Conservation (phyloP, 2,113 vertebrate genomes). For the Cavia porcellus region DNA sequence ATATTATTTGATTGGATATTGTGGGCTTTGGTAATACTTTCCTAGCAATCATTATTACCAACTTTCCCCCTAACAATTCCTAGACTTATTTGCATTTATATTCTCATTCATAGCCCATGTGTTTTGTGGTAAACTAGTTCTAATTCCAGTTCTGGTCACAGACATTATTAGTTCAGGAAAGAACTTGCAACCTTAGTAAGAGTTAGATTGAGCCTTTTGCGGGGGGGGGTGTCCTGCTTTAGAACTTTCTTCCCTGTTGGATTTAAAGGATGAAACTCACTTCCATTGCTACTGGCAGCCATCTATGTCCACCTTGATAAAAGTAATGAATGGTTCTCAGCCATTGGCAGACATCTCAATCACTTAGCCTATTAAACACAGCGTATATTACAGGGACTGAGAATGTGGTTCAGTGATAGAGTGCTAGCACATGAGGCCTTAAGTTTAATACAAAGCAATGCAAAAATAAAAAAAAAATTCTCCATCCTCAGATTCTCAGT, state of each 20-base stretch:
- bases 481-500: neutral
- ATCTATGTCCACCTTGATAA: neutral
- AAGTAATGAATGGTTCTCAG: constrained; percentile 20
- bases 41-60: neutral
- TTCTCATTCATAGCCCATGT: neutral
- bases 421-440: neutral
- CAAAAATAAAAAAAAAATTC: neutral
- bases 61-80: constrained; percentile 8
- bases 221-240: neutral
- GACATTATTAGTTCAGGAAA: constrained; percentile 27
- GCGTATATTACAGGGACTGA: neutral
- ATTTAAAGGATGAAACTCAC: constrained; percentile 8
- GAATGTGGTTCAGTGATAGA: neutral
- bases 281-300: neutral
- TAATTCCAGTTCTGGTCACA: constrained; percentile 11
- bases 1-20: constrained; percentile 24
- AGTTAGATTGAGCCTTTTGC: neutral
- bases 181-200: constrained; percentile 23
- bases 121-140: neutral
- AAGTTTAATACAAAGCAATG: neutral
- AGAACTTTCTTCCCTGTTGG: neutral
- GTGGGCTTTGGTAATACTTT: neutral
- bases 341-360: neutral
- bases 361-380: neutral
- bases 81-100: constrained; percentile 10